Conservation (phyloP, 2,797 vertebrate species). For the Psittacula derbiana region DNA sequence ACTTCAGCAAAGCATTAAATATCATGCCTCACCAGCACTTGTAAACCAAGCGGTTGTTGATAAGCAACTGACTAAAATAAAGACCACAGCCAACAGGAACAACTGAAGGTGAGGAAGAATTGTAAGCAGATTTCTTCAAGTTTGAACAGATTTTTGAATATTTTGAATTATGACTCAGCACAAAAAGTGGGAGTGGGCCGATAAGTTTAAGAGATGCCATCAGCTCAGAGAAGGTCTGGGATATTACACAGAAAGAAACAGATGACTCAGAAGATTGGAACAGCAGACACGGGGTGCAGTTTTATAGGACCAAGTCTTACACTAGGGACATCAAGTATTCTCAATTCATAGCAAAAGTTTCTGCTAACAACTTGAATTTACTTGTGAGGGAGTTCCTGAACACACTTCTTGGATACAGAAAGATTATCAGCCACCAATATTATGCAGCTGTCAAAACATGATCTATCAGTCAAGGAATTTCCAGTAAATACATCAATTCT, state of each 20-base stretch:
- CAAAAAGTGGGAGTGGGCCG: conserved; percentile 21
- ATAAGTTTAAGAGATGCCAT: conserved; percentile 7
- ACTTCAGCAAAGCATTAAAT: not conserved
- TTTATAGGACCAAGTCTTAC: not conserved
- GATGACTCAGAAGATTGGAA: conserved; percentile 17
- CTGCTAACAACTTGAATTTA: not conserved
- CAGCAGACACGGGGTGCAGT: not conserved
- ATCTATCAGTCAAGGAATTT: not conserved
- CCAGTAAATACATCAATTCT: not conserved
- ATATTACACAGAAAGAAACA: not conserved
- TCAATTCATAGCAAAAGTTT: not conserved
- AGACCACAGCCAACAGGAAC: not conserved
- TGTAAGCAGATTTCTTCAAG: not conserved
- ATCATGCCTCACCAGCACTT: not conserved
- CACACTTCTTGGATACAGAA: not conserved
- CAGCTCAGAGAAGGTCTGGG: not conserved
- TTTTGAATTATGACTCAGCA: conserved; percentile 47
- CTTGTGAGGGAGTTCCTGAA: not conserved
- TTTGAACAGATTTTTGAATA: conserved; percentile 36
- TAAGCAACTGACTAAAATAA: not conserved
- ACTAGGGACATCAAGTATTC: not conserved
- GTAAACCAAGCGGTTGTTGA: not conserved
- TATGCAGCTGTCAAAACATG: not conserved
- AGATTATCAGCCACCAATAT: not conserved
- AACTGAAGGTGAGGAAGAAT: not conserved